These are phyloP conservation scores for Junonia oenone DNA, from an alignment of 2,888 invertebrate species.

Conservation along the genomic window DNA sequence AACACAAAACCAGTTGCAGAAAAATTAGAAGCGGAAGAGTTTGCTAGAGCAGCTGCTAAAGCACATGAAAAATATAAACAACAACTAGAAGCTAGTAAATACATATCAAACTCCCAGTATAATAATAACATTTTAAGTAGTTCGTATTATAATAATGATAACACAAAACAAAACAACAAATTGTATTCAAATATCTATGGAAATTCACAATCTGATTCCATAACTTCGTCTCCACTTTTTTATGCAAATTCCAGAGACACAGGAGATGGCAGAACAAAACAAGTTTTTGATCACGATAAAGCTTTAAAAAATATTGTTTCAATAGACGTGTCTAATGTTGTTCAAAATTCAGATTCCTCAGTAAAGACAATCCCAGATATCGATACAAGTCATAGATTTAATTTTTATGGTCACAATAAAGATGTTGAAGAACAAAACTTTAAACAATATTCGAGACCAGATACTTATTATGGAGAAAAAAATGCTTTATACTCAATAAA, in stretches of 20 bases:
- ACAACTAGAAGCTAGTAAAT: slow-evolving; percentile 46
- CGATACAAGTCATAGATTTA: slow-evolving; percentile 44
- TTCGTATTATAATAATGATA: slow-evolving; percentile 40
- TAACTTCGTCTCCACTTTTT: slow-evolving; percentile 58
- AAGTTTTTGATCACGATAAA: slow-evolving; percentile 69
- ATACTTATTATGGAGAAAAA: slow-evolving; percentile 67
- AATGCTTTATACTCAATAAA: slow-evolving; percentile 59
- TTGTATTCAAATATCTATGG: slow-evolving; percentile 40
- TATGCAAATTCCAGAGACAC: slow-evolving; percentile 47
- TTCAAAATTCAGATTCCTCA: slow-evolving; percentile 51
- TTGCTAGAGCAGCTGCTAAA: slow-evolving; percentile 66
- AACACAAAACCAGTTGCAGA: slow-evolving; percentile 56
- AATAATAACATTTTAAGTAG: slow-evolving; percentile 34
- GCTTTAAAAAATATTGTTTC: slow-evolving; percentile 72
- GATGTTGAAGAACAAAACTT: slow-evolving; percentile 51
- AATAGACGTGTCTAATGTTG: slow-evolving; percentile 67
- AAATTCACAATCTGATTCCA: slow-evolving; percentile 50
- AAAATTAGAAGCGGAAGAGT: slow-evolving; percentile 57
- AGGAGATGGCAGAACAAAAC: slow-evolving; percentile 52
- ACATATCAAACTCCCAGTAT: slow-evolving; percentile 36
- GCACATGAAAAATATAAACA: slow-evolving; percentile 65
- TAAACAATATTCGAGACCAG: slow-evolving; percentile 57
- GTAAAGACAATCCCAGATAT: slow-evolving; percentile 37
- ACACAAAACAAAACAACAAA: slow-evolving; percentile 51
- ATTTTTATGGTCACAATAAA: slow-evolving; percentile 46